A percentile compares a stretch with the other conserved stretches of the same genome.
phyloP scores from a whole-genome alignment of 2,797 vertebrate genomes.

The Alosa sapidissima region DNA sequence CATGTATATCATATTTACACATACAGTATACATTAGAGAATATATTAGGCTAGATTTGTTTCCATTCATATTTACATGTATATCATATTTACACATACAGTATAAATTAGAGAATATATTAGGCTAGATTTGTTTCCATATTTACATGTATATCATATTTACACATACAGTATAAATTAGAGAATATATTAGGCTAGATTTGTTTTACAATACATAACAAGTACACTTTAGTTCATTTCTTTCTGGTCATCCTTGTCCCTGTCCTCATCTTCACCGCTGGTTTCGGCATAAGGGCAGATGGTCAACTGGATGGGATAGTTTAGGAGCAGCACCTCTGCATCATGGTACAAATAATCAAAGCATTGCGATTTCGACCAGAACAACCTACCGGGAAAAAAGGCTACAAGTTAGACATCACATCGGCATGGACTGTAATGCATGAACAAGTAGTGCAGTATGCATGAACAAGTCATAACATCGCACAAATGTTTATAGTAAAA shows the following conservation, averaged over 20 bases:
- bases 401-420: neutral
- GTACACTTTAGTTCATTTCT: neutral
- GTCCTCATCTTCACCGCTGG: constrained; percentile 73
- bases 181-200: neutral
- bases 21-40: too few species aligned
- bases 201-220: neutral
- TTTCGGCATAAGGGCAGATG: constrained; percentile 86
- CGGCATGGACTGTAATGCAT: neutral
- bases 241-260: constrained; percentile 67
- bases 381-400: constrained; percentile 71
- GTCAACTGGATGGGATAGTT: constrained; percentile 91
- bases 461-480: too few species aligned
- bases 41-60: too few species aligned
- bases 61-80: too few species aligned
- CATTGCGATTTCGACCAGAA: constrained; percentile 91
- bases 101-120: too few species aligned
- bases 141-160: too few species aligned
- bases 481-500: too few species aligned
- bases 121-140: too few species aligned
- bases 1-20: too few species aligned
- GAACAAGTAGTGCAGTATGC: too few species aligned
- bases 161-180: constrained; percentile 7
- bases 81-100: too few species aligned
- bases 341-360: constrained; percentile 90
- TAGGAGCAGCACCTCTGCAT: constrained; percentile 86